Conservation (phyloP, 2,888 invertebrate species). For the Phaonia tiefii region DNA sequence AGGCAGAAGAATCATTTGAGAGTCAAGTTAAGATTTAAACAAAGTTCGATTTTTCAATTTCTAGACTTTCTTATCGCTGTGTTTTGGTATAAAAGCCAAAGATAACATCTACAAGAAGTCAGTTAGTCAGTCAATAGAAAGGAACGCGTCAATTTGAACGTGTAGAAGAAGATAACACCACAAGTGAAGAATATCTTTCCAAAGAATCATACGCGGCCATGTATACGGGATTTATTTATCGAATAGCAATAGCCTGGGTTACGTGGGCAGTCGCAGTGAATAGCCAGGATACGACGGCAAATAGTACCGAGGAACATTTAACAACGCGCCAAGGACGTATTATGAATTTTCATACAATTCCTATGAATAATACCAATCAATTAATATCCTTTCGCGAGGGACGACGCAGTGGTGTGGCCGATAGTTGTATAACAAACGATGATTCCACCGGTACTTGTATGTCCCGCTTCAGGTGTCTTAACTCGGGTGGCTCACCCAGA, state of each 20-base stretch:
- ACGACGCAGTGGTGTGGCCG: constrained; percentile 56
- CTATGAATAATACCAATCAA: background rate
- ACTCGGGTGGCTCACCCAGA: constrained; percentile 75
- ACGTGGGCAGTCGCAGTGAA: background rate
- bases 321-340: too few species aligned
- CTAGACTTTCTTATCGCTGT: constrained; percentile 21
- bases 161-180: background rate
- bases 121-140: constrained; percentile 50
- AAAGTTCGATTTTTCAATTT: background rate
- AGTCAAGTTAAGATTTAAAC: background rate
- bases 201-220: too few species aligned
- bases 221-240: too few species aligned
- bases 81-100: constrained; percentile 59
- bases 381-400: constrained; percentile 38
- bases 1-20: background rate
- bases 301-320: background rate
- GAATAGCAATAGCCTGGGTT: background rate
- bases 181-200: too few species aligned
- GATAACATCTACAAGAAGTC: constrained; percentile 39
- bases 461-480: constrained; percentile 77
- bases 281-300: background rate
- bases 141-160: constrained; percentile 21
- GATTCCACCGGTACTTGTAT: constrained; percentile 77
- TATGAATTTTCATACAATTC: too few species aligned
- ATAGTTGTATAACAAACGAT: constrained; percentile 75